Evolutionary conservation across 2,888 invertebrate genomes (phyloP), one percentile per base, ranked within the genome.

Genomic region (Drosophila conformis): DNA sequence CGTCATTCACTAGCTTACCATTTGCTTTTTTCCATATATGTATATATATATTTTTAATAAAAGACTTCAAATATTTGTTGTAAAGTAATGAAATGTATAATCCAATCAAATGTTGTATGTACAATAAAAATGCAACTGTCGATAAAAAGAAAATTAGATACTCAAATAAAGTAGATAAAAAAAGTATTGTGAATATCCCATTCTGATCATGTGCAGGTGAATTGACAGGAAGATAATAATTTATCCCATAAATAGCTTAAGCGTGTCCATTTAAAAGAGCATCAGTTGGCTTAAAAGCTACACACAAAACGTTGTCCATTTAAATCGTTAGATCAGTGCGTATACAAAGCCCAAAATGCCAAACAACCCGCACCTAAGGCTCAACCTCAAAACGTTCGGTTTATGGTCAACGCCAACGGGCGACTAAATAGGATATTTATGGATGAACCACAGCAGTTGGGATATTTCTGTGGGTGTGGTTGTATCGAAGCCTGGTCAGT

Each of bases 381-480:
- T 21, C 56, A 69, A 73, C 80, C 90, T 79, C 68, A 69, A 87
- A 84, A 66, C 70, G 72, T 82, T 79, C 58, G 67, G 79, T 74
- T 87, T 74, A 85, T 76, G 88, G 82, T 74, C 70, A 62, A 69
- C 46, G 61, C 57, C 48, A 65, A 69, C 46, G 64, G 51, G 51
- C 53, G 68, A 68, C 61, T 70, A 73, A 76, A 82, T 76, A 61
- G 75, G 73, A 73, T 82, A 74, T 89, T 84, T 84, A 89, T 87
- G 83, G 65, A 87, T 82, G 83, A 57, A 82, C 67, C 66, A 69
- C 82, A 81, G 57, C 48, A 64, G 63, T 53, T n/a, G 56, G 36
- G 13, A 1, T 13, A 10, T n/a, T 27, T 21, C 40, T 21, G 36
- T 33, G 11, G 33, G 13, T 40, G 29, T 27, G 11, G 25, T 42